Evolutionary conservation across 2,797 vertebrate species (phyloP).

Genomic region (Gallinago solitaria): DNA sequence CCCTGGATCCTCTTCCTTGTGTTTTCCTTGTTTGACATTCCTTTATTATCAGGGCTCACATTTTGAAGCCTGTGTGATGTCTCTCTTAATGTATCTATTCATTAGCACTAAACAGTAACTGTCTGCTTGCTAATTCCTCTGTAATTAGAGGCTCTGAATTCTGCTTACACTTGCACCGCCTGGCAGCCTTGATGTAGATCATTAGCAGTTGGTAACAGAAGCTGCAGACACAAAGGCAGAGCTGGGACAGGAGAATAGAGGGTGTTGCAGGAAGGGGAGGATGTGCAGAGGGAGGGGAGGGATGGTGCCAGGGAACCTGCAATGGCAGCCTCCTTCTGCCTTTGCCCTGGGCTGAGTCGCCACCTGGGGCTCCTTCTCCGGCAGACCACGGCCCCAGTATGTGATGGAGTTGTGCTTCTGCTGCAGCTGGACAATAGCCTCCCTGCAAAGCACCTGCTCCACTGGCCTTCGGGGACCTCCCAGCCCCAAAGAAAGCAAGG

Average conservation of each 20-base stretch:
- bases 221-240: constrained; percentile 43
- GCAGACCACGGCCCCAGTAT: background rate
- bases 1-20: constrained; percentile 25
- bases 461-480: accelerated
- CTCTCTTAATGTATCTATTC: constrained; percentile 70
- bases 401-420: background rate
- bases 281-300: background rate
- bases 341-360: background rate
- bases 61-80: constrained; percentile 58
- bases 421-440: background rate
- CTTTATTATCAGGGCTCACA: constrained; percentile 56
- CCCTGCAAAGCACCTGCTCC: background rate
- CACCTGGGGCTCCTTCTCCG: background rate
- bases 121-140: constrained; percentile 71
- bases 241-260: background rate
- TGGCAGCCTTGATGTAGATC: constrained; percentile 67
- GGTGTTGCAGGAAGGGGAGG: background rate
- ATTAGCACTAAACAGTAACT: constrained; percentile 72
- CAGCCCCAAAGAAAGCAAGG: background rate
- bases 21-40: constrained; percentile 27
- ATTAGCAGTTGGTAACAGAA: constrained; percentile 65
- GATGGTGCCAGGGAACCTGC: background rate
- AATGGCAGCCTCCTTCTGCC: background rate
- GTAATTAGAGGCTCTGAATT: constrained; percentile 71
- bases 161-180: background rate